Evolutionary conservation across 2,113 vertebrate species (phyloP), one percentile per base, ranked within the genome.

Genomic region (Mionectes macconnelli): DNA sequence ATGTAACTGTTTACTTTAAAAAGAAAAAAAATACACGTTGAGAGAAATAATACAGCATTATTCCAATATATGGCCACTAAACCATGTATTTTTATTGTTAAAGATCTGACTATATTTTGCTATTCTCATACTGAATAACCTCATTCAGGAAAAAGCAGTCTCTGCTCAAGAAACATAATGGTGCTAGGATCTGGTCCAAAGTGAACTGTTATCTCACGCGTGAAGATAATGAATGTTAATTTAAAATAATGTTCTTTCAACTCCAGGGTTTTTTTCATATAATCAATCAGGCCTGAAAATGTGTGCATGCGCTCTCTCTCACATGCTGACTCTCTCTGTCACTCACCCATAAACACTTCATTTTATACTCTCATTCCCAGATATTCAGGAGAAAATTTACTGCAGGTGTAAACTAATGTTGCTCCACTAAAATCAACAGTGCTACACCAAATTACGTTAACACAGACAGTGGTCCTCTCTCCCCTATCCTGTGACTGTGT

Each of bases 141-240:
- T 57, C 55, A 87, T 47, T 93, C 72, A 90, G 62, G 28, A 80
- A 95, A 91, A 94, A 64, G 39, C 85, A 80, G 59, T 37, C 67
- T 83, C 72, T 86, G 72, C 85, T 96, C 59, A 86, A 56, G 83
- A 77, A 88, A 91, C 60, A 67, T 56, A 93, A 93, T 35, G 42
- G 72, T 86, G 64, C 70, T 88, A 95, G 87, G 90, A 95, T 83
- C 52, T 81, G 90, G 92, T 93, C 93, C 96, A 94, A 93, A 96
- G 79, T 75, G 93, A 96, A 94, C 93, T 67, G 92, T 74, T 92
- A 96, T 84, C 92, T 97, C 94, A 96, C 31, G 33, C 24, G 2
- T 96, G 87, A 96, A 94, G 90, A 97, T 96, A 95, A 94, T 90
- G 92, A 94, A 95, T 59, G 85, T 94, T 93, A 95, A 96, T 96